Conservation (phyloP, 2,113 vertebrate genomes). For the Spea multiplicata region DNA sequence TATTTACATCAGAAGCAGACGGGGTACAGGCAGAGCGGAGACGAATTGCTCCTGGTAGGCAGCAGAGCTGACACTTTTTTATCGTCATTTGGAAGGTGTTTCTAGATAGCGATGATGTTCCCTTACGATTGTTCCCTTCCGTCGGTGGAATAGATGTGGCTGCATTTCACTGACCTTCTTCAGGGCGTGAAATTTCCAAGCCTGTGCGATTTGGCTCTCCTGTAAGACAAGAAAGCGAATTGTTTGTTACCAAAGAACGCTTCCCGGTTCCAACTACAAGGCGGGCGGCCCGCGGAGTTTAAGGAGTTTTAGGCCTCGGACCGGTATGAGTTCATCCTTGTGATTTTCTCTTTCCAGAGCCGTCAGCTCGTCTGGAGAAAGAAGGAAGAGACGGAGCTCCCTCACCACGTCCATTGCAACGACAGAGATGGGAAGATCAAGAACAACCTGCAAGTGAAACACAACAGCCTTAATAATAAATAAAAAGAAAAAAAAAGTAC, state of each 20-base stretch:
- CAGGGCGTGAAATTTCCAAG: slow-evolving; percentile 66
- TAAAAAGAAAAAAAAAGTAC: no score
- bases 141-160: slow-evolving; percentile 53
- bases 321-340: slow-evolving; percentile 73
- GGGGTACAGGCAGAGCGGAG: no score
- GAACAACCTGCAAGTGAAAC: slow-evolving; percentile 58
- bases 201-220: slow-evolving; percentile 66
- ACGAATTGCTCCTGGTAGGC: background rate
- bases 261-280: no score
- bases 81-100: slow-evolving; percentile 47
- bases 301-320: slow-evolving; percentile 36
- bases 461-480: background rate
- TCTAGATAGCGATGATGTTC: slow-evolving; percentile 60
- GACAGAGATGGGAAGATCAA: slow-evolving; percentile 61
- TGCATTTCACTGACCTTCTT: slow-evolving; percentile 54
- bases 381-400: slow-evolving; percentile 70
- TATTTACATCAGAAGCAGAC: no score
- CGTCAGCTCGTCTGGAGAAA: slow-evolving; percentile 69
- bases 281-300: no score
- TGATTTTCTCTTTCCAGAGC: slow-evolving; percentile 69
- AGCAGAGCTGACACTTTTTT: background rate
- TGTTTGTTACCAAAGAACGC: no score
- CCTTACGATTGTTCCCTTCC: slow-evolving; percentile 38
- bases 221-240: slow-evolving; percentile 43
- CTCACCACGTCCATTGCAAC: slow-evolving; percentile 62